Base-by-base conservation (phyloP, 2,113 vertebrate species). In the Notechis scutatus region DNA sequence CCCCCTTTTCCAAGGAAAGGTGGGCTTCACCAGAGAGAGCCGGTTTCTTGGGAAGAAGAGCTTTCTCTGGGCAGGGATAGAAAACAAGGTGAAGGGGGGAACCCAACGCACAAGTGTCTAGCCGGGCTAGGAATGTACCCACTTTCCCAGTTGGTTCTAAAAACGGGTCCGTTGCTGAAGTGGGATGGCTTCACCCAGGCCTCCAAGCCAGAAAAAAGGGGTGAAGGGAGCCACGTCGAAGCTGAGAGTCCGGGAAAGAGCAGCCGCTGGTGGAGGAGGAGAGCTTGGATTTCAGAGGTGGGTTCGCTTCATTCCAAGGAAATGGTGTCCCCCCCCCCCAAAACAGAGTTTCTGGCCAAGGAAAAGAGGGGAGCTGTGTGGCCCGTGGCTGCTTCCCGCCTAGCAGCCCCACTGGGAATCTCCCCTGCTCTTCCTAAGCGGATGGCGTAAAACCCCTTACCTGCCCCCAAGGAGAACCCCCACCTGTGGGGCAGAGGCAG, bases 351-450 rank as follows among this genome's bases (percentile, higher is more conserved):
- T 59, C 55, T 45, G 45, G 14, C 14, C 15, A 21, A 54, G 47
- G 29, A 3, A n/a, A n/a, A 42, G 12, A 8, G 50, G 18, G 86
- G 14, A n/a, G 86, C 50, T 87, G 24, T 2, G 14, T 87, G 47
- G 1, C 86, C 5, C 5, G 2, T 4, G 18, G 10, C 11, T 5
- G 20, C 54, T 20, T 14, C 47, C 1, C 3, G 0, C 1, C 4
- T 10, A 11, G 24, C 8, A 47, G 34, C 21, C n/a, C n/a, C 54
- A 1, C 10, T 34, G 5, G 5, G 52, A 39, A 24, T 12, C n/a
- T 26, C 87, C 54, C 3, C 10, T 39, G 23, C 21, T 21, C 23
- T 42, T 42, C n/a, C 54, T 24, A 6, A 2, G 2, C 39, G 87
- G 52, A 12, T 2, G n/a, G 14, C 18, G 8, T 6, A 29, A n/a